Evolutionary conservation across 2,888 invertebrate species (phyloP), one percentile per base, ranked within the genome.

Genomic region (Heliconius aoede): DNA sequence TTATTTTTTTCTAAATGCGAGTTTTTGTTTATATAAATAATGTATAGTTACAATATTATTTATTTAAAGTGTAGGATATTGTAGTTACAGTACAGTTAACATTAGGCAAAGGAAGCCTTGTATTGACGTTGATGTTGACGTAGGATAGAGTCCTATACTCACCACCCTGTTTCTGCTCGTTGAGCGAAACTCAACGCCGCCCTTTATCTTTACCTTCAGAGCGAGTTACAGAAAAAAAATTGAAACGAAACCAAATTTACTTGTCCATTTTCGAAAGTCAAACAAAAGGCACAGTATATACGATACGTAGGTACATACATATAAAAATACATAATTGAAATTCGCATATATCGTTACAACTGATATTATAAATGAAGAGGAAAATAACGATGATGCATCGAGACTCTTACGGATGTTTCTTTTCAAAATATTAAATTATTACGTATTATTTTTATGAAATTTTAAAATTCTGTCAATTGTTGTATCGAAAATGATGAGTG

Each of bases 1-100:
- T 78, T 74, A 78, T 79, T 68, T 76, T 74, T 78, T 75, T 72
- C 72, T 73, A 61, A 72, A 18, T 18, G 61, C 5, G 3, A 55
- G 21, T n/a, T 26, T 55, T 55, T 55, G 9, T n/a, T 55, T n/a
- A n/a, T 55, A 55, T 46, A 36, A 36, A 46, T 46, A 21, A 46
- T 18, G 18, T 46, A 46, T 46, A 5, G 46, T 46, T 18, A 2
- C 5, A 55, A 55, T 55, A 55, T 55, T 55, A 8, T n/a, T n/a
- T n/a, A n/a, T n/a, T n/a, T n/a, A n/a, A n/a, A n/a, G n/a, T n/a
- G n/a, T n/a, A n/a, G n/a, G n/a, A n/a, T n/a, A n/a, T n/a, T n/a
- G n/a, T n/a, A n/a, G n/a, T n/a, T n/a, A n/a, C n/a, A n/a, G n/a
- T n/a, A n/a, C n/a, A n/a, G n/a, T n/a, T n/a, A n/a, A n/a, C n/a